Evolutionary conservation across 2,113 vertebrate genomes (phyloP), one percentile per base, ranked within the genome.

Genomic region (Sebastes schlegelii): DNA sequence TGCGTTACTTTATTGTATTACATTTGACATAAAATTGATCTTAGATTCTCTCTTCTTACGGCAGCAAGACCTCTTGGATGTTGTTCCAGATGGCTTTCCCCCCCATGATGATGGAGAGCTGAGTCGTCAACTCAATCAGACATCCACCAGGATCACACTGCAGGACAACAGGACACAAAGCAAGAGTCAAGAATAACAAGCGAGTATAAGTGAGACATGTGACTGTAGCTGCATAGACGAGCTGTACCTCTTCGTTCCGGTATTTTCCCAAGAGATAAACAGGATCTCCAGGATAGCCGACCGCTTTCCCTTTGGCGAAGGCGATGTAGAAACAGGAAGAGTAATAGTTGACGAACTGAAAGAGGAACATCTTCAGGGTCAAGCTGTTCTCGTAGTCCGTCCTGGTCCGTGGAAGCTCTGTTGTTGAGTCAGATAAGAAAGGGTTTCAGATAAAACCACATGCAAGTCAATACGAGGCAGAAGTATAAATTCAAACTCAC

Each of bases 11-110:
- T 9, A 46, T 40, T 46, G 19, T 4, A 62, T 52, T 42, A 21
- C 19, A 19, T 40, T 13, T 26, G 1, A 40, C 6, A 19, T 42
- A 76, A 82, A 45, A 58, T 6, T 14, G 1, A 0, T 68, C 6
- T 10, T 48, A 62, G 2, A 61, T 66, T 79, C 40, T 61, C 45
- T 58, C 61, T 91, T 95, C 97, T 97, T 95, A 99, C 97, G 97
- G 97, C 67, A 99, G 17, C 76, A 99, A 89, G 48, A 99, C 96
- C 92, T 99, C 98, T 86, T 98, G 98, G 86, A 99, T 94, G 84
- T 99, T 98, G 93, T 98, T 98, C 97, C 96, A 98, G 91, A 99
- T 97, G 16, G 97, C 96, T 95, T 98, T 99, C 2, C 97, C 98
- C 71, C 97, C 97, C 96, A 99, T 98, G 91, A 98, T 97, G 88